phyloP scores from a whole-genome alignment of 2,113 vertebrate species.

The Takifugu bimaculatus region DNA sequence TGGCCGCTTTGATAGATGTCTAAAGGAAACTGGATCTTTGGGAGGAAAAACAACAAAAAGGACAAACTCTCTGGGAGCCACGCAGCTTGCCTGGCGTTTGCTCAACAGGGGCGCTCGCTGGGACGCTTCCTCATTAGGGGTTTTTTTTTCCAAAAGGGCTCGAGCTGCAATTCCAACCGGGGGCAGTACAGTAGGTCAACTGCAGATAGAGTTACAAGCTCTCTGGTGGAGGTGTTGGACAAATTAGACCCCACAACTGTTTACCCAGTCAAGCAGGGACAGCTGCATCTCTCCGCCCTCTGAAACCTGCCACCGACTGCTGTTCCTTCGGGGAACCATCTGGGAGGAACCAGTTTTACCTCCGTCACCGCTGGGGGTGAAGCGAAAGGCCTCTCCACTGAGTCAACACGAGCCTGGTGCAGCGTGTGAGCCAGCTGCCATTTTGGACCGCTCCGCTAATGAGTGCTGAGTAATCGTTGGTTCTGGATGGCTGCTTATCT shows the following conservation, averaged over 20 bases:
- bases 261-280: constrained; percentile 63
- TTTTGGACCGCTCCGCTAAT: constrained; percentile 27
- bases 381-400: constrained; percentile 23
- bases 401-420: constrained; percentile 26
- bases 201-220: constrained; percentile 67
- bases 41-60: constrained; percentile 20
- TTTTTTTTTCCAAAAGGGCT: constrained; percentile 55
- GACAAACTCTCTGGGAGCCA: constrained; percentile 50
- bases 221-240: constrained; percentile 65
- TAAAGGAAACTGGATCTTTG: constrained; percentile 63
- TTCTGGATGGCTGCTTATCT: constrained; percentile 17
- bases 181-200: constrained; percentile 70
- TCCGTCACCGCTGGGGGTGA: constrained; percentile 30
- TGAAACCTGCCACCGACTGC: constrained; percentile 53
- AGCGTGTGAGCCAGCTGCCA: constrained; percentile 35
- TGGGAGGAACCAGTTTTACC: constrained; percentile 60
- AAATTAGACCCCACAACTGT: constrained; percentile 71
- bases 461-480: constrained; percentile 26
- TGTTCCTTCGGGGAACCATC: constrained; percentile 63
- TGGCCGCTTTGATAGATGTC: constrained; percentile 55
- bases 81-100: constrained; percentile 60
- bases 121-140: constrained; percentile 55
- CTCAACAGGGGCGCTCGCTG: constrained; percentile 55
- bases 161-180: constrained; percentile 55
- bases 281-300: constrained; percentile 62